Evolutionary conservation across 2,888 invertebrate genomes (phyloP), one percentile per base, ranked within the genome.

Genomic region (Chelonus formosanus): DNA sequence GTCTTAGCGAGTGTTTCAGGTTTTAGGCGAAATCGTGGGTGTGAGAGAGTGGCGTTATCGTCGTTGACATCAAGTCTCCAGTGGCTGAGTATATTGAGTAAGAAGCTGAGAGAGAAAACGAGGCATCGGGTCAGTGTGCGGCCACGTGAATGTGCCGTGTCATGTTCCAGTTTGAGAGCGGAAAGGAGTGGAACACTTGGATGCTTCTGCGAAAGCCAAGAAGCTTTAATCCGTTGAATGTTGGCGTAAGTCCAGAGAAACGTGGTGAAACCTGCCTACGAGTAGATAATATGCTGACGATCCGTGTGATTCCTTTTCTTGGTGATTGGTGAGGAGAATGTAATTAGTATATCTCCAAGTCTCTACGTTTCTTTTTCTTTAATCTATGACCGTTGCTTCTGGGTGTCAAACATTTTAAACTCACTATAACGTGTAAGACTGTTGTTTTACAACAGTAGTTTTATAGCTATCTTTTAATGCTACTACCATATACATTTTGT

Each of bases 211-310:
- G 65, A 68, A 72, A 74, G 75, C 72, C 75, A 74, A 78, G 80
- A 77, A 78, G 80, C 78, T 80, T 81, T 79, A 81, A 82, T 82
- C 79, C 75, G 74, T 70, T 71, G 74, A 77, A 76, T 75, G 77
- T 77, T 83, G 83, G 82, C 81, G 73, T 62, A 62, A 65, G 69
- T 81, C 82, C 82, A 83, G 74, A 75, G 70, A 70, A 71, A 73
- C 71, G 64, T 65, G 69, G 60, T 63, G 71, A 69, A 69, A 63
- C 65, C 52, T 34, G 52, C 52, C 52, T 52, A 32, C 64, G 54
- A 67, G 66, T 60, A 63, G 71, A 70, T 20, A 20, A 20, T 70
- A 73, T 71, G 72, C 52, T 47, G 53, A 57, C 67, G 58, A 63
- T 48, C 67, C 67, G 69, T 50, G 59, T 20, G 45, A 40, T 20